Conservation (phyloP, 2,797 vertebrate species). For the Chloroceryle amazona region DNA sequence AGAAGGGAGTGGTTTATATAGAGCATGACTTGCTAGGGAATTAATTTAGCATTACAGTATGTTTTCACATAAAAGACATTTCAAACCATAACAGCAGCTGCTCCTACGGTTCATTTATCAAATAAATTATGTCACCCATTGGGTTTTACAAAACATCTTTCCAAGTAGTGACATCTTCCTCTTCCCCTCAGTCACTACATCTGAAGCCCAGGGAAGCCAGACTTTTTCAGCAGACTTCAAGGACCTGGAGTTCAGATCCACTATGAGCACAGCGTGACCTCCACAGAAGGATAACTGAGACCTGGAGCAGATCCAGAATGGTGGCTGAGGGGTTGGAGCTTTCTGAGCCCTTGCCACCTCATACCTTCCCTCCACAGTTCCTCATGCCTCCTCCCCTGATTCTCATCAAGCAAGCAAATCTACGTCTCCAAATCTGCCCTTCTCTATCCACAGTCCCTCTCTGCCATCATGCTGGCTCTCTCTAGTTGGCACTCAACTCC, state of each 20-base stretch:
- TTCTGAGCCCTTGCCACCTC: not conserved
- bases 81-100: conserved; percentile 45
- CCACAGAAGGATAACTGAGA: not conserved
- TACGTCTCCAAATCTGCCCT: not conserved
- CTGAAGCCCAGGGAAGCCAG: conserved; percentile 13
- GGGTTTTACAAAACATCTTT: conserved; percentile 20
- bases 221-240: conserved; percentile 17
- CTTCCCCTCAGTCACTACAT: conserved; percentile 27
- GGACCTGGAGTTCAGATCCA: not conserved
- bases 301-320: not conserved
- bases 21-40: not conserved
- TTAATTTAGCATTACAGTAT: not conserved
- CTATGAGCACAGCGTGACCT: not conserved
- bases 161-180: conserved; percentile 47
- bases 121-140: conserved; percentile 24
- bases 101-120: conserved; percentile 5
- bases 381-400: not conserved
- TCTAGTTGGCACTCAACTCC: not conserved
- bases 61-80: conserved; percentile 4
- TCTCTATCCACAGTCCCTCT: not conserved
- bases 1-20: not conserved
- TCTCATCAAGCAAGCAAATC: not conserved
- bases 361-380: not conserved
- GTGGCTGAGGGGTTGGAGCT: rapidly evolving
- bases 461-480: not conserved